Evolutionary conservation across 2,797 vertebrate genomes (phyloP).

Genomic region (Malurus splendens): DNA sequence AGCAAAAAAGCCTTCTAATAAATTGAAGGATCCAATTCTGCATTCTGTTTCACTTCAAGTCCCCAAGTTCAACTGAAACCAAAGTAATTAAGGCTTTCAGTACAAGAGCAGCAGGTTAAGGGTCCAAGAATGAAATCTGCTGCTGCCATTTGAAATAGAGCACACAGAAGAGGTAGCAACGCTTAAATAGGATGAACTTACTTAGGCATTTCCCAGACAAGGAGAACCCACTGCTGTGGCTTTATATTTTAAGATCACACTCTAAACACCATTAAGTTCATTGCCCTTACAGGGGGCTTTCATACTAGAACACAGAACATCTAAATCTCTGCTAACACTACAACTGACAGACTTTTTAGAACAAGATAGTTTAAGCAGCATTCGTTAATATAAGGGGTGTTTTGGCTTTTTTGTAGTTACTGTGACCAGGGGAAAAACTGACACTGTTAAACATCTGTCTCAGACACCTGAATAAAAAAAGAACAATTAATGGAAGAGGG

Average conservation of each 20-base stretch:
- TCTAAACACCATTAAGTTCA: background rate
- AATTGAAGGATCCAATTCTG: background rate
- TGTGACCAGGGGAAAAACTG: background rate
- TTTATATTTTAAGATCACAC: background rate
- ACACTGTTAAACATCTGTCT: background rate
- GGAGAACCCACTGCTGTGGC: background rate
- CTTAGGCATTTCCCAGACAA: background rate
- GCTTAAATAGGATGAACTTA: background rate
- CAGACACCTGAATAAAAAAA: background rate
- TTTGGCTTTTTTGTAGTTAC: background rate
- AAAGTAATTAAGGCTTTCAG: background rate
- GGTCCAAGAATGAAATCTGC: background rate
- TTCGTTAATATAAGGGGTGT: background rate
- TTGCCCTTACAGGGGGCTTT: background rate
- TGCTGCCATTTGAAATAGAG: background rate
- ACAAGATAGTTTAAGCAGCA: background rate
- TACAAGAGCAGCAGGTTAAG: background rate
- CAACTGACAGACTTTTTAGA: background rate
- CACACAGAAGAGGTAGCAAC: background rate
- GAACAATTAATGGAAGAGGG: background rate
- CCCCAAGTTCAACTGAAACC: background rate
- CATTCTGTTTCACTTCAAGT: background rate
- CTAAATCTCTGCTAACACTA: background rate
- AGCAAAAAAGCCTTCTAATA: background rate
- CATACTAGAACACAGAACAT: background rate